Base-by-base conservation (phyloP, 2,888 invertebrate species). In the Thysanoteuthis rhombus region DNA sequence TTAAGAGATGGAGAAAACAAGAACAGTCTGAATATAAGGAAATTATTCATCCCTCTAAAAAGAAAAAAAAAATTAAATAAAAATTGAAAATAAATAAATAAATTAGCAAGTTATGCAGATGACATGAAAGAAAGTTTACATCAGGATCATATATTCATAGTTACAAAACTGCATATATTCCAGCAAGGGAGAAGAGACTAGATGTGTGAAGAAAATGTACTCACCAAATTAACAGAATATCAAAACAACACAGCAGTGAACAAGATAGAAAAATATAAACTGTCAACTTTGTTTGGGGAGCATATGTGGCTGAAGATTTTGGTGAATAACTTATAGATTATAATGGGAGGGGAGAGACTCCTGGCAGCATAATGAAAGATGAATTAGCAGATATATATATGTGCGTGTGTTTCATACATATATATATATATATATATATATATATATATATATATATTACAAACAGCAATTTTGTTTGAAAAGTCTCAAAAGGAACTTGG, bases 191-290 rank as follows among this genome's bases (percentile, higher is more conserved):
- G 75, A 75, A 75, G 10, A 75, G 75, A 75, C 75, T 75, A 75
- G n/a, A n/a, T 75, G 75, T 75, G 75, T 4, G 22, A n/a, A 75
- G n/a, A 10, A 75, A 75, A 75, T 75, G 75, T 75, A 75, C 75
- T 75, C 75, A n/a, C 75, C 75, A n/a, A n/a, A 75, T n/a, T n/a
- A 75, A 58, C 58, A 58, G 58, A 58, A 75, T 75, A 75, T 75
- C n/a, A 75, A 75, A 75, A 75, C 75, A 75, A 75, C n/a, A 75
- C 75, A 75, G 75, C 75, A 75, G 75, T 75, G 75, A 75, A 75
- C 75, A 75, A 75, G 75, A 75, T 75, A 75, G 75, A 75, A 75
- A 75, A 75, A 75, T 75, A 75, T 75, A 75, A 75, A 75, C 75
- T n/a, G 75, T 75, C 75, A 75, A 75, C 75, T 75, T 75, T 75